Evolutionary conservation across 2,888 invertebrate genomes (phyloP).

Genomic region (Scaptomyza polygonia): DNA sequence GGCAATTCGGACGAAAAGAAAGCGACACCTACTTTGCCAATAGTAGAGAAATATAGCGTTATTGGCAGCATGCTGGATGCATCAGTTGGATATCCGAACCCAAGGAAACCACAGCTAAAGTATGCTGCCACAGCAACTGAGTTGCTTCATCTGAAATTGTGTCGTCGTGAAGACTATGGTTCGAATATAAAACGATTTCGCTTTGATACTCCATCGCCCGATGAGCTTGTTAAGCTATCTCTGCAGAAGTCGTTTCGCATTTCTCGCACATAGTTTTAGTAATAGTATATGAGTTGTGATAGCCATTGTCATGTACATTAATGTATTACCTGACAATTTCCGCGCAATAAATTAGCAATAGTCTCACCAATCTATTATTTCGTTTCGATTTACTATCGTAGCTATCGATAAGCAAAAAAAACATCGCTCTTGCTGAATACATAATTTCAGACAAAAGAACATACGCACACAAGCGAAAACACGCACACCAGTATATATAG

Average conservation of each 20-base stretch:
- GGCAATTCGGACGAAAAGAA: conserved; percentile 4
- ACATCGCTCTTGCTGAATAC: conserved; percentile 55
- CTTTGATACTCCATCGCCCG: conserved; percentile 81
- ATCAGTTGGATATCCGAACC: conserved; percentile 48
- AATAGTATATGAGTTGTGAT: background rate
- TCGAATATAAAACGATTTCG: conserved; percentile 69
- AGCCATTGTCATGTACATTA: conserved; percentile 10
- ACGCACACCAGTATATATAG: conserved; percentile 17
- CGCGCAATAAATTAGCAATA: conserved; percentile 5
- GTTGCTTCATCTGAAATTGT: conserved; percentile 50
- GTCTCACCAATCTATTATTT: background rate
- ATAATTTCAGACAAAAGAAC: conserved; percentile 63
- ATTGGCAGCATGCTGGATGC: conserved; percentile 55
- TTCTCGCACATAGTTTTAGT: conserved; percentile 54
- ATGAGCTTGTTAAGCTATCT: conserved; percentile 76
- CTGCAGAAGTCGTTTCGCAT: conserved; percentile 70
- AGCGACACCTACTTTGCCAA: background rate
- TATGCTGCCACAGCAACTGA: conserved; percentile 43
- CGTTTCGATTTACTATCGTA: background rate
- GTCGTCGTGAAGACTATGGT: conserved; percentile 52
- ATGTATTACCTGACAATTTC: conserved; percentile 10
- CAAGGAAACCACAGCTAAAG: conserved; percentile 40
- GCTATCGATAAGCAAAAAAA: conserved; percentile 50
- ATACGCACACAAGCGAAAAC: conserved; percentile 26
- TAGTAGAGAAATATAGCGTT: conserved; percentile 31